These are phyloP conservation scores for Drosophila sordidula DNA, from an alignment of 2,888 invertebrate genomes.

Conservation along the genomic window DNA sequence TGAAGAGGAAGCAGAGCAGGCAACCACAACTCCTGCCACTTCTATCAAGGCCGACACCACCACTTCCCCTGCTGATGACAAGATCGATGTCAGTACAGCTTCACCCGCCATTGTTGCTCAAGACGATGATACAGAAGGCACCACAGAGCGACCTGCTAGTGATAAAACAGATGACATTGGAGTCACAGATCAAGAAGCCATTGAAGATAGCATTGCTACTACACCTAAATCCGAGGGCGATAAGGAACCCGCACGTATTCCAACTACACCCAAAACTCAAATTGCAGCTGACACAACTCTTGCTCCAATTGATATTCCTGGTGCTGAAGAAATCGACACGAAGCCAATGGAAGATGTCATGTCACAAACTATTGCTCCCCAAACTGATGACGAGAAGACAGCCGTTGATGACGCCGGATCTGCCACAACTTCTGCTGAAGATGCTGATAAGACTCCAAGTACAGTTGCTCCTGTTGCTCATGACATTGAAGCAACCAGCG, in stretches of 20 bases:
- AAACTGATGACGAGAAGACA: constrained; percentile 39
- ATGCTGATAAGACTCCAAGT: constrained; percentile 43
- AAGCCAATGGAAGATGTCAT: constrained; percentile 62
- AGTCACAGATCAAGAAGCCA: constrained; percentile 2
- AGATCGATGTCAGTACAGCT: constrained; percentile 34
- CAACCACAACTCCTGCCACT: constrained; percentile 22
- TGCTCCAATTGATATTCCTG: constrained; percentile 33
- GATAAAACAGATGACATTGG: constrained; percentile 37
- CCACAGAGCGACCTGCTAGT: constrained; percentile 20
- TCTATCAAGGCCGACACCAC: constrained; percentile 29
- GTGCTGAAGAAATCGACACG: constrained; percentile 44
- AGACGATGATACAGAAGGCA: constrained; percentile 54
- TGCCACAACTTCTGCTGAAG: constrained; percentile 44
- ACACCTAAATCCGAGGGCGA: constrained; percentile 34
- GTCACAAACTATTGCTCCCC: constrained; percentile 56
- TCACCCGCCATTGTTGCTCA: constrained; percentile 28
- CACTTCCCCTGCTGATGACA: constrained; percentile 25
- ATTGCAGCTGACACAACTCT: constrained; percentile 36
- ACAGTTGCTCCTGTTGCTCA: constrained; percentile 51
- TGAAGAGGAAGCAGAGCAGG: constrained; percentile 29
- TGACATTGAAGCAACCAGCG: constrained; percentile 48
- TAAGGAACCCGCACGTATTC: constrained; percentile 32
- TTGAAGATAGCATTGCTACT: constrained; percentile 30
- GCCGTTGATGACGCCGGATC: constrained; percentile 37
- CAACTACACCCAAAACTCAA: constrained; percentile 36